Evolutionary conservation across 2,797 vertebrate species (phyloP), one percentile per base, ranked within the genome.

Genomic region (Oreortyx pictus): DNA sequence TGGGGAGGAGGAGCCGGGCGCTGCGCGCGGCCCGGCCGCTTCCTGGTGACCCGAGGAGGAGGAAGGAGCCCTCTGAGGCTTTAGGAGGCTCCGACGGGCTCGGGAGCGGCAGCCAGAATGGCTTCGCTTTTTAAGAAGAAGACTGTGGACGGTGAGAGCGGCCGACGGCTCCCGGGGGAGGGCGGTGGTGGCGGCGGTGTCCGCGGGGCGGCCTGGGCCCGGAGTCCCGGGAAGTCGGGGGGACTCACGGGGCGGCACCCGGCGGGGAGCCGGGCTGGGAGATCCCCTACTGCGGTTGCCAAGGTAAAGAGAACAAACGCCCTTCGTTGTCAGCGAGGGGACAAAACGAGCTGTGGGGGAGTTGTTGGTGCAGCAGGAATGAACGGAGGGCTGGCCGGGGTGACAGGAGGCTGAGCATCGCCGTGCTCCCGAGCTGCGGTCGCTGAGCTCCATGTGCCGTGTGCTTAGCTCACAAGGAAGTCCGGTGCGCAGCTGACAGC

Each of bases 81-180:
- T 1, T 1, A 2, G 39, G 49, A 39, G 22, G 27, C 17, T 86
- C 5, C 7, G 29, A 54, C 3, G 35, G 44, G 39, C 76, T 14
- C 31, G 6, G 56, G 41, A 23, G n/a, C 33, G 41, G 73, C 57
- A 65, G 88, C 27, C 88, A 90, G 89, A 96, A 99, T 99, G 99
- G 98, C 98, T 82, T 99, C 98, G 64, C 96, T 99, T 82, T 99
- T 99, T 96, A 99, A 99, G 98, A 99, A 99, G 98, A 99, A 99
- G 97, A 99, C 99, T 4, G 98, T 98, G 60, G 99, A 99, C 20
- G 99, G 99, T 99, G 97, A 99, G 99, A 98, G 97, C 6, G 35
- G 68, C 11, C 6, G 24, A 18, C 10, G 25, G 46, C 14, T 19
- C 24, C 27, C 9, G 12, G 20, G 33, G 10, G 2, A 27, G 54